These are phyloP conservation scores for Larimichthys crocea DNA, from an alignment of 2,113 vertebrate species.

Conservation along the genomic window DNA sequence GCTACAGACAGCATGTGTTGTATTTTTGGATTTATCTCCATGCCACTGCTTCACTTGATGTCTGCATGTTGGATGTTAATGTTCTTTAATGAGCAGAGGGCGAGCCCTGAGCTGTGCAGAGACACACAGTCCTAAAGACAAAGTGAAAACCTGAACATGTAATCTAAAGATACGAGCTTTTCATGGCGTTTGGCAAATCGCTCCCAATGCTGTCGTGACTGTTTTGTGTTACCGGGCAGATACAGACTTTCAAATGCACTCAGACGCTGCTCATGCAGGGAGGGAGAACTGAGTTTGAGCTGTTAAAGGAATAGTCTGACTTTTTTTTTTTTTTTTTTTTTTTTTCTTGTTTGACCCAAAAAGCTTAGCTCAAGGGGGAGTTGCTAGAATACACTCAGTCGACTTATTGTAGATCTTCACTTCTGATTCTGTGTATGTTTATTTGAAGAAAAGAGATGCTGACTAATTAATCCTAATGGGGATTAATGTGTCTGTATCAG, in stretches of 20 bases:
- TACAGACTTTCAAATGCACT: conserved; percentile 2
- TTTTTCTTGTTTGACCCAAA: background rate
- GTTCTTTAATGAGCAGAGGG: background rate
- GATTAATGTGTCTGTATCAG: too few species aligned
- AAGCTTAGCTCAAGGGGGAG: background rate
- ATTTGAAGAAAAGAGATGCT: background rate
- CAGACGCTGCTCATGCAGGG: background rate
- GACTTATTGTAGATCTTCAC: background rate
- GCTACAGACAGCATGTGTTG: background rate
- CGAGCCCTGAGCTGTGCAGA: background rate
- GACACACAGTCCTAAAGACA: background rate
- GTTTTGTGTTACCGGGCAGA: conserved; percentile 51
- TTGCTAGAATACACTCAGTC: background rate
- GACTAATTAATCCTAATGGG: background rate
- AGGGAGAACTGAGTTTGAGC: background rate
- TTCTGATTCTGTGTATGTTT: too few species aligned
- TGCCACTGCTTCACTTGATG: background rate
- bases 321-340: background rate
- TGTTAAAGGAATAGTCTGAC: background rate
- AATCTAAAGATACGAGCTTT: background rate
- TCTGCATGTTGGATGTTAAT: background rate
- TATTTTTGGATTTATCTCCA: background rate
- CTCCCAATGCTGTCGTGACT: conserved; percentile 28
- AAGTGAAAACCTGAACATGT: background rate
- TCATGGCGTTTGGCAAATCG: background rate